Evolutionary conservation across 2,797 vertebrate species (phyloP), one percentile per base, ranked within the genome.

Genomic region (Hoplostethus atlanticus): DNA sequence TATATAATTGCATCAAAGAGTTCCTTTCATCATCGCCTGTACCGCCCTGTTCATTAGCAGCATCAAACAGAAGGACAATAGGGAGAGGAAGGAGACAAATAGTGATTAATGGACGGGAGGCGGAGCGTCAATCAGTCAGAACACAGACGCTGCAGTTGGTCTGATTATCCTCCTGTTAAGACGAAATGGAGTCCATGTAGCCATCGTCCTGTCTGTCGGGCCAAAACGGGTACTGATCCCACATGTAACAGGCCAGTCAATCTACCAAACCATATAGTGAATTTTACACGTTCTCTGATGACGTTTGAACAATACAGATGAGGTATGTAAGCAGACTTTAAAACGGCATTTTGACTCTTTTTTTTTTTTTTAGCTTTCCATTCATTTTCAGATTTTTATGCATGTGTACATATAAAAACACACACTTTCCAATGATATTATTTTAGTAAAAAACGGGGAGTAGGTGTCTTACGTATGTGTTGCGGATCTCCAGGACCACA

Each of bases 401-500:
- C 34, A 34, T 34, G 6, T 6, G 6, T 5, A 34, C 34, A 21
- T 21, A 21, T 21, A 21, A 21, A 21, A 21, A 21, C 21, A 21
- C 21, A 21, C 21, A 21, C 21, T 21, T 21, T 21, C 21, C 21
- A 21, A 21, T 21, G 21, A 21, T 21, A 21, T 21, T 21, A 21
- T 21, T 21, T 21, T 42, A 42, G 40, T 36, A 13, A 40, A 16
- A 17, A 52, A 28, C 7, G n/a, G 63, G 11, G n/a, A 56, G 42
- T 17, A n/a, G 10, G 21, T 65, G 15, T n/a, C 90, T 95, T 91
- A 97, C 96, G 0, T 97, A 97, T 89, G 93, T 94, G 72, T 95
- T 96, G 61, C 94, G 90, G 76, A 97, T 94, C 83, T 97, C 97
- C 92, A 96, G 90, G 62, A 96, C 88, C 84, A 96, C 91, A 9